Evolutionary conservation across 2,888 invertebrate species (phyloP).

Genomic region (Azorinus chamasolen): DNA sequence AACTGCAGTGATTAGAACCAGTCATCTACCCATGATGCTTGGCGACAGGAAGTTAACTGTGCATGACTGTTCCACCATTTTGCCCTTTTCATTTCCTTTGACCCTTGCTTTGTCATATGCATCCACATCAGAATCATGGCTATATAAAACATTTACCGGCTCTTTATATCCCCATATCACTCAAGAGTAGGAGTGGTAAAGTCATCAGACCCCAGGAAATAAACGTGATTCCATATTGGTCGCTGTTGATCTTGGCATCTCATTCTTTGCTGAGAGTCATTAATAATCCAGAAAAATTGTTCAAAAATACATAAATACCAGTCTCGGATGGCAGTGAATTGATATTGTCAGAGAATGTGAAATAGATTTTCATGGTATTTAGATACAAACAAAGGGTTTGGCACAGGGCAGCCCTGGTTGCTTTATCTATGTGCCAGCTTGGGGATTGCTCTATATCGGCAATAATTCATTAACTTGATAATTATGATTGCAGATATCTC

Average conservation of each 20-base stretch:
- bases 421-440: slow-evolving; percentile 43
- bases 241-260: slow-evolving; percentile 67
- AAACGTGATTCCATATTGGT: slow-evolving; percentile 63
- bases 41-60: slow-evolving; percentile 61
- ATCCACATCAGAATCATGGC: slow-evolving; percentile 30
- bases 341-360: slow-evolving; percentile 40
- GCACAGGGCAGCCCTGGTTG: slow-evolving; percentile 38
- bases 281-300: slow-evolving; percentile 63
- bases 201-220: slow-evolving; percentile 55
- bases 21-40: slow-evolving; percentile 50
- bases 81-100: slow-evolving; percentile 56
- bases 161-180: slow-evolving; percentile 65
- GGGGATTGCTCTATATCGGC: slow-evolving; percentile 49
- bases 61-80: slow-evolving; percentile 65
- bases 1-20: too few relatives aligned
- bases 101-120: slow-evolving; percentile 48
- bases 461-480: slow-evolving; percentile 51
- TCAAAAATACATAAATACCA: slow-evolving; percentile 61
- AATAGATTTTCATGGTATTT: slow-evolving; percentile 60
- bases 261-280: slow-evolving; percentile 56
- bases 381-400: slow-evolving; percentile 50
- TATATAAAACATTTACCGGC: slow-evolving; percentile 65
- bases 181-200: slow-evolving; percentile 56
- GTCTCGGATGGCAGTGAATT: slow-evolving; percentile 48
- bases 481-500: too few relatives aligned